Conservation (phyloP, 1,140 invertebrate genomes). For the Drosophila lowei region DNA sequence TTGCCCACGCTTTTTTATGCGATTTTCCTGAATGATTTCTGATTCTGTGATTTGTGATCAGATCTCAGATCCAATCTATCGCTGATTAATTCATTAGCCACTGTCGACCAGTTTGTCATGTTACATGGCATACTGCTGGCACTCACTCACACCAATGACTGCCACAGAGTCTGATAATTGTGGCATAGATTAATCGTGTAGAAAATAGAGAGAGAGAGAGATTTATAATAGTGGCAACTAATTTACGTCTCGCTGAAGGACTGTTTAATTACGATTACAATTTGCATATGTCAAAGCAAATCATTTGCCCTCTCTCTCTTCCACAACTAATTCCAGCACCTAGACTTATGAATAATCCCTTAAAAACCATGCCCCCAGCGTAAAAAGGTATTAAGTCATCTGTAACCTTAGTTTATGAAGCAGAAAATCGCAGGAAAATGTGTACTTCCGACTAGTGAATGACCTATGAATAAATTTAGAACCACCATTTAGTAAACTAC, state of each 20-base stretch:
- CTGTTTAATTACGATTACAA: conserved; percentile 63
- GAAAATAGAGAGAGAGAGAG: conserved; percentile 40
- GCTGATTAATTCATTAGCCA: conserved; percentile 76
- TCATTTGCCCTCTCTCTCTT: background rate
- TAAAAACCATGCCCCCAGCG: conserved; percentile 11
- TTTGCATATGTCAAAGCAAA: conserved; percentile 76
- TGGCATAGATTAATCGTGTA: conserved; percentile 67
- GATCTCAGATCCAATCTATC: conserved; percentile 40
- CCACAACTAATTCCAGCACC: too few relatives aligned
- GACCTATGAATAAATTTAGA: too few relatives aligned
- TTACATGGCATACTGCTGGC: conserved; percentile 28
- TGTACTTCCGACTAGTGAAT: background rate
- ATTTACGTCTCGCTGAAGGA: conserved; percentile 61
- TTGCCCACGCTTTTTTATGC: conserved; percentile 49
- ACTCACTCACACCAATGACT: conserved; percentile 10
- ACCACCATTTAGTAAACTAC: too few relatives aligned
- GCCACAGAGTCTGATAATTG: conserved; percentile 36
- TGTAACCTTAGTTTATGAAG: conserved; percentile 26
- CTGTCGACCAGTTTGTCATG: conserved; percentile 72
- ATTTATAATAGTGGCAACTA: conserved; percentile 59
- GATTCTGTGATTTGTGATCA: conserved; percentile 38
- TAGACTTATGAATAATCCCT: background rate
- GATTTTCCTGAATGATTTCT: conserved; percentile 47
- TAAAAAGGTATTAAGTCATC: conserved; percentile 63
- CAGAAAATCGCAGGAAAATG: too few relatives aligned